Conservation (phyloP, 2,888 invertebrate genomes). For the Drosophila parthenogenetica region DNA sequence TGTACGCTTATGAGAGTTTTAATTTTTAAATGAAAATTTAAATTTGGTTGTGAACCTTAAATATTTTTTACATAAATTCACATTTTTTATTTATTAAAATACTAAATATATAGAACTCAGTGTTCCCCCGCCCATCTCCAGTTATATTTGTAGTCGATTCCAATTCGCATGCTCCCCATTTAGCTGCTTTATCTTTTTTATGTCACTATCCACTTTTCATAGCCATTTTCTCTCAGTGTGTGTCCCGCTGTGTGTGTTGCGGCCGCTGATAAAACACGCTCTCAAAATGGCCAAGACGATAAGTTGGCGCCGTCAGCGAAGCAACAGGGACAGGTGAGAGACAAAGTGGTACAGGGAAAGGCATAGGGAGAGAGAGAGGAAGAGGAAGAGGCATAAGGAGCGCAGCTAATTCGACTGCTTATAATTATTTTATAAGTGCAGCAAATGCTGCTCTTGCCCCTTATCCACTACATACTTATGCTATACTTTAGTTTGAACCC, state of each 20-base stretch:
- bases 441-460: slow-evolving; percentile 49
- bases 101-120: no score
- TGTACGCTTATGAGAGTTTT: no score
- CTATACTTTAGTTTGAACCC: slow-evolving; percentile 18
- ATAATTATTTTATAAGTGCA: slow-evolving; percentile 81
- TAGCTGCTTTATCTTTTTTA: slow-evolving; percentile 17
- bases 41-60: no score
- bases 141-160: neutral
- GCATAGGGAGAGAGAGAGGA: slow-evolving; percentile 5
- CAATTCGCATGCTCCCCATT: slow-evolving; percentile 26
- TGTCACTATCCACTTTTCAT: slow-evolving; percentile 51
- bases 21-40: no score
- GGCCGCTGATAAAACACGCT: slow-evolving; percentile 53
- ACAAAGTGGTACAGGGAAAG: neutral
- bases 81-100: no score
- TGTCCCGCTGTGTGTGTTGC: slow-evolving; percentile 7
- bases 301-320: slow-evolving; percentile 62
- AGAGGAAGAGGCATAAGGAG: slow-evolving; percentile 2
- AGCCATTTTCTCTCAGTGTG: slow-evolving; percentile 34
- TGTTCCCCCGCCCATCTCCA: no score
- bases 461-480: slow-evolving; percentile 55
- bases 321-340: slow-evolving; percentile 55
- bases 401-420: slow-evolving; percentile 58
- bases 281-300: slow-evolving; percentile 67
- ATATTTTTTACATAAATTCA: no score